Conservation (phyloP, 2,888 invertebrate genomes). For the Tyria jacobaeae region DNA sequence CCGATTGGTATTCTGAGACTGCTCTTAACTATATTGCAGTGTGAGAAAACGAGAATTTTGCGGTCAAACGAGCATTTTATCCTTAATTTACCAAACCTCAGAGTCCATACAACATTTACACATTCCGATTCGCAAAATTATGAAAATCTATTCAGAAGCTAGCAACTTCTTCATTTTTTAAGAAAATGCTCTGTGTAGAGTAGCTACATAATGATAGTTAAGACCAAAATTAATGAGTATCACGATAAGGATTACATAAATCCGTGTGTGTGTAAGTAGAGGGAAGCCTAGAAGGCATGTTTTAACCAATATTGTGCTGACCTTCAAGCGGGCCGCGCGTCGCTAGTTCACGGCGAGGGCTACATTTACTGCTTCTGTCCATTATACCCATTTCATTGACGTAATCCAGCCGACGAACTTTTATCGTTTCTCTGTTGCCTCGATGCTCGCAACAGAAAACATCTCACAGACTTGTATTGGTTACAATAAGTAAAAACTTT, state of each 20-base stretch:
- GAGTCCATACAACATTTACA: slow-evolving; percentile 26
- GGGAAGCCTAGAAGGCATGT: neutral
- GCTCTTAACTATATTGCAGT: slow-evolving; percentile 22
- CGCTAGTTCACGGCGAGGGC: slow-evolving; percentile 80
- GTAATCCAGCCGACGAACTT: slow-evolving; percentile 65
- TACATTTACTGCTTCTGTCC: slow-evolving; percentile 76
- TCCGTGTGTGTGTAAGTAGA: neutral
- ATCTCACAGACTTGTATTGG: slow-evolving; percentile 26
- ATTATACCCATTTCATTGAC: slow-evolving; percentile 81
- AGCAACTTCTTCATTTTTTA: neutral
- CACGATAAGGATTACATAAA: slow-evolving; percentile 5
- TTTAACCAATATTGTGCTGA: slow-evolving; percentile 46
- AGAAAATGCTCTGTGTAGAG: neutral
- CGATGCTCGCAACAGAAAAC: slow-evolving; percentile 44
- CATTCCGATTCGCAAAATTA: slow-evolving; percentile 31
- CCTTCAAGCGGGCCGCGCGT: slow-evolving; percentile 68
- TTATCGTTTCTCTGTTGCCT: slow-evolving; percentile 57
- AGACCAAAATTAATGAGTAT: slow-evolving; percentile 7
- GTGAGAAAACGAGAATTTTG: slow-evolving; percentile 25
- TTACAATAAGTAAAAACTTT: slow-evolving; percentile 26
- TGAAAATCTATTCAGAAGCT: slow-evolving; percentile 21
- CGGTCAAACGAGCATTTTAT: slow-evolving; percentile 14
- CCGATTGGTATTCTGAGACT: slow-evolving; percentile 32
- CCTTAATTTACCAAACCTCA: slow-evolving; percentile 21
- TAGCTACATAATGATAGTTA: slow-evolving; percentile 8